Conservation (phyloP, 2,888 invertebrate genomes). For the Cantharis lateralis region DNA sequence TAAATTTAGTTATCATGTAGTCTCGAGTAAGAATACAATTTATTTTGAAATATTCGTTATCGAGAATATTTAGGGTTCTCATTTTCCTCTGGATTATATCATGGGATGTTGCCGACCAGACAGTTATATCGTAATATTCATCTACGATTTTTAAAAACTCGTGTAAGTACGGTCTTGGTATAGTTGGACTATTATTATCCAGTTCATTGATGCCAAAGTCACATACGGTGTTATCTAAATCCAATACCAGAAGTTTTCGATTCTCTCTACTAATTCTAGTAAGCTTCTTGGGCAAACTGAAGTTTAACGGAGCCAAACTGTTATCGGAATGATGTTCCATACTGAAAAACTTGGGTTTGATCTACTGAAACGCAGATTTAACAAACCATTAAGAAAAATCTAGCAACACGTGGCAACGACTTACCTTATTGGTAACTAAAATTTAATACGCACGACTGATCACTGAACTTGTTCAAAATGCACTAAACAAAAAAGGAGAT, state of each 20-base stretch:
- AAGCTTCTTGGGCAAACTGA: not conserved
- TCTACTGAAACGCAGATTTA: too few relatives aligned
- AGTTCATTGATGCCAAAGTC: not conserved
- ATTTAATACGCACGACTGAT: not conserved
- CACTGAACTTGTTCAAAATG: not conserved
- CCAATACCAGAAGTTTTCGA: not conserved
- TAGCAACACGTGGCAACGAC: not conserved
- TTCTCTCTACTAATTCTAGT: not conserved
- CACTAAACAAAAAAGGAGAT: not conserved
- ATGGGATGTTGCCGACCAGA: not conserved
- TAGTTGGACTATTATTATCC: not conserved
- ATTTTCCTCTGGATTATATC: not conserved
- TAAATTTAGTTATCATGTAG: too few relatives aligned
- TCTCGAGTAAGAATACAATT: too few relatives aligned
- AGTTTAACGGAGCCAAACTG: not conserved
- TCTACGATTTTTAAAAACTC: not conserved
- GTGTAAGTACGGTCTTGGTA: not conserved
- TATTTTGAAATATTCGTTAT: not conserved
- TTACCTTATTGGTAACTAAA: not conserved
- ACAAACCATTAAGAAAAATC: not conserved
- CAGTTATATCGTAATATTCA: not conserved
- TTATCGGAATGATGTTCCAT: too few relatives aligned
- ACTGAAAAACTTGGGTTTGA: too few relatives aligned
- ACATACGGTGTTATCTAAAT: not conserved
- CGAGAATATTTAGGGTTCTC: not conserved